Percentiles rank a stretch among this genome's conserved stretches.
Evolutionary conservation across 2,797 vertebrate genomes (phyloP).

Genomic region (Anabacerthia variegaticeps): DNA sequence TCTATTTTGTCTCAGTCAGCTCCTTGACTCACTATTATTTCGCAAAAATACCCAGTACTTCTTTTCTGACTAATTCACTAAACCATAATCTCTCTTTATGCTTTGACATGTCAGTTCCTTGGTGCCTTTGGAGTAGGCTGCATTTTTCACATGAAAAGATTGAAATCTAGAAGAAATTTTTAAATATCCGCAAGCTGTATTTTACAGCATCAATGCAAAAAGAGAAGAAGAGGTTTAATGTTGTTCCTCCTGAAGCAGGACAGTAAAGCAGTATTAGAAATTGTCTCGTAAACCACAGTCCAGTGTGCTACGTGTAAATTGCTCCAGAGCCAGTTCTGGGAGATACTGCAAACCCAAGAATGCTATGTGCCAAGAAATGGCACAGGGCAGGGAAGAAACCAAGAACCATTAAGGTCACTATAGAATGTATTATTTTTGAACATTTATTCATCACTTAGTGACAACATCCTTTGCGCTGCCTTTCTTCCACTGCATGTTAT

Average conservation of each 20-base stretch:
- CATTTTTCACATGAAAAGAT: neutral
- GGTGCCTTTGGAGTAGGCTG: neutral
- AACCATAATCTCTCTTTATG: neutral
- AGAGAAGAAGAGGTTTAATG: neutral
- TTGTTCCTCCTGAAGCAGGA: neutral
- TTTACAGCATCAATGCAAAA: neutral
- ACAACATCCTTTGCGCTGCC: neutral
- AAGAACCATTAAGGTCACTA: neutral
- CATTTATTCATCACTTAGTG: neutral
- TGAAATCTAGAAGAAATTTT: neutral
- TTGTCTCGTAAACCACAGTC: neutral
- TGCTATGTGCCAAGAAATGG: neutral
- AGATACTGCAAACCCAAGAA: neutral
- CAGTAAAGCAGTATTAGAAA: neutral
- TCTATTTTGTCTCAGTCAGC: neutral
- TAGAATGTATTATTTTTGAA: neutral
- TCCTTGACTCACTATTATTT: neutral
- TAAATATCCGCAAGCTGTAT: fast-evolving
- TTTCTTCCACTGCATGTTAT: neutral
- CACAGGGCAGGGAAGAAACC: neutral
- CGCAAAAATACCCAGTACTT: neutral
- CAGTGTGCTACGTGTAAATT: neutral
- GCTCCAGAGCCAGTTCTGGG: neutral
- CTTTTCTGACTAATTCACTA: neutral
- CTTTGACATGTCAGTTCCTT: neutral